phyloP scores from a whole-genome alignment of 2,797 vertebrate genomes.

The Chelmon rostratus region DNA sequence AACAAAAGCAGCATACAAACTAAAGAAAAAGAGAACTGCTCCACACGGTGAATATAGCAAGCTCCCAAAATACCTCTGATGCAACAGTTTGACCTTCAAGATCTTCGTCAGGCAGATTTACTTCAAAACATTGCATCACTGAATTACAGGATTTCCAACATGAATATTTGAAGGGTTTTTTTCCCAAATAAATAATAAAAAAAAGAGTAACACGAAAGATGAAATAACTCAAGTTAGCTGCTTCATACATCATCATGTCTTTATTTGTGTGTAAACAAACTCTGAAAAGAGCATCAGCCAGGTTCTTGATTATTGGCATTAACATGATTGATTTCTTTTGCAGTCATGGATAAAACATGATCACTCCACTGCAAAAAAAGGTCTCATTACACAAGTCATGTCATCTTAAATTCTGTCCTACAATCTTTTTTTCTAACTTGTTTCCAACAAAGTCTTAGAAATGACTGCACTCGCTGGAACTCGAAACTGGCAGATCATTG shows the following conservation, averaged over 20 bases:
- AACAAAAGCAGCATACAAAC: constrained; percentile 11
- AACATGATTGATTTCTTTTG: constrained; percentile 77
- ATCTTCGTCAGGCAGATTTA: background rate
- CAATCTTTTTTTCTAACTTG: background rate
- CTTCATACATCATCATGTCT: constrained; percentile 80
- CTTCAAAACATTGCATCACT: background rate
- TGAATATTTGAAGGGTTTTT: background rate
- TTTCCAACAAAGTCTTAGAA: constrained; percentile 5
- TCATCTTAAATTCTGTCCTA: constrained; percentile 13
- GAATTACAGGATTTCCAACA: background rate
- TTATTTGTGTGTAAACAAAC: constrained; percentile 87
- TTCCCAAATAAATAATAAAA: background rate
- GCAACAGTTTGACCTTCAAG: constrained; percentile 9
- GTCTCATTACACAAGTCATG: constrained; percentile 41
- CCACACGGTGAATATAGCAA: background rate
- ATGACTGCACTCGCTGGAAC: constrained; percentile 7
- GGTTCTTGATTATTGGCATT: constrained; percentile 72
- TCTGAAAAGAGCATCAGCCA: constrained; percentile 82
- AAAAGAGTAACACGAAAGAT: background rate
- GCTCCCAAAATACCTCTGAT: constrained; percentile 8
- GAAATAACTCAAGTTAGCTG: background rate
- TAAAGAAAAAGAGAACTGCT: background rate
- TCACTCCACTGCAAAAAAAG: constrained; percentile 59
- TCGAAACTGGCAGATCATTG: constrained; percentile 22
- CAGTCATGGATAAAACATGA: constrained; percentile 78